phyloP scores from a whole-genome alignment of 2,113 vertebrate genomes.

The Fulica atra region DNA sequence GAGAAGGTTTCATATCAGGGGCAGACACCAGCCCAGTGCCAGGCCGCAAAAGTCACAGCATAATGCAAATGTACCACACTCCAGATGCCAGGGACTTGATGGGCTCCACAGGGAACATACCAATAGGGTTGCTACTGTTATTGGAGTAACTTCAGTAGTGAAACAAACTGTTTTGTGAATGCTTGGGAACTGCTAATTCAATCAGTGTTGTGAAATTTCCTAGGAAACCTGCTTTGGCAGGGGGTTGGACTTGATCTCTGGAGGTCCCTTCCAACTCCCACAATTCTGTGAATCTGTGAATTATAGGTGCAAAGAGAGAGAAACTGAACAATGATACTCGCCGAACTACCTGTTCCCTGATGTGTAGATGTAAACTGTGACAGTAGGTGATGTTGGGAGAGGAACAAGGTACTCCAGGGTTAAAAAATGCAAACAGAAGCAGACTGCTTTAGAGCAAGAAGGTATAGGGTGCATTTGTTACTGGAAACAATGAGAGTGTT shows the following conservation, averaged over 20 bases:
- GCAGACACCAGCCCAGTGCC: neutral
- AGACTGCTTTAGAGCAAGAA: neutral
- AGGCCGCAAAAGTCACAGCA: neutral
- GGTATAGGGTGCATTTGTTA: neutral
- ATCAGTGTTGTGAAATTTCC: neutral
- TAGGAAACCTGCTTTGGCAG: no score
- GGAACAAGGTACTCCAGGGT: neutral
- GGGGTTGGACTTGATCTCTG: no score
- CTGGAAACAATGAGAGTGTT: neutral
- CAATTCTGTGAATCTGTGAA: no score
- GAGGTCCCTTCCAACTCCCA: no score
- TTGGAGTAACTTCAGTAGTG: neutral
- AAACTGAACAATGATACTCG: neutral
- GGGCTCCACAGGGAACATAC: neutral
- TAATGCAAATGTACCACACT: fast-evolving
- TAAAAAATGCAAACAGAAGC: neutral
- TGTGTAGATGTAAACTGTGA: no score
- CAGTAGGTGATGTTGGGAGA: neutral
- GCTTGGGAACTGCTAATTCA: neutral
- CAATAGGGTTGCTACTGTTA: neutral
- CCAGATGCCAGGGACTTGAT: neutral
- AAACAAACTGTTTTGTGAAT: neutral
- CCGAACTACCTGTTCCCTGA: neutral
- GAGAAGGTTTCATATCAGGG: neutral
- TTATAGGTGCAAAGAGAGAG: neutral